phyloP scores from a whole-genome alignment of 1,140 invertebrate species.

The Diachasma alloeum region DNA sequence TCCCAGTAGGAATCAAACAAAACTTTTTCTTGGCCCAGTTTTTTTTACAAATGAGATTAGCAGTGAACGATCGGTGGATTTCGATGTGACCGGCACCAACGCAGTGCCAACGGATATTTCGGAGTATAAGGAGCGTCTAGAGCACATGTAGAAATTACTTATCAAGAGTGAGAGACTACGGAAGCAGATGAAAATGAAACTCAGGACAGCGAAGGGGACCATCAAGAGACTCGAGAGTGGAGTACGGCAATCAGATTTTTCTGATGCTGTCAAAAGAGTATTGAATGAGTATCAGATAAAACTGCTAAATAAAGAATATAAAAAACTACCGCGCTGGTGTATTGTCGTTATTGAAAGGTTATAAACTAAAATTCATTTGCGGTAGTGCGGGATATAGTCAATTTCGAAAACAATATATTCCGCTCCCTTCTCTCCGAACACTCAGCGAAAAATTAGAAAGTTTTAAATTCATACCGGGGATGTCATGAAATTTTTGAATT shows the following conservation, averaged over 20 bases:
- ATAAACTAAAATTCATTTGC: slow-evolving; percentile 32
- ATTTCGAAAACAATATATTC: slow-evolving; percentile 19
- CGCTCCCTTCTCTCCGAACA: slow-evolving; percentile 26
- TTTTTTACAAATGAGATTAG: too few species aligned
- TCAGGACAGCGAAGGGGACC: not conserved
- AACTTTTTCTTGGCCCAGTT: too few species aligned
- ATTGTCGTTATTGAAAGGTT: slow-evolving; percentile 27
- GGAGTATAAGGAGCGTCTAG: too few species aligned
- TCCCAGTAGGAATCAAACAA: too few species aligned
- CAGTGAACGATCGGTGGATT: too few species aligned
- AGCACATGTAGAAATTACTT: too few species aligned
- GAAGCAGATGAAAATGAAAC: not conserved
- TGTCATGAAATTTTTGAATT: slow-evolving; percentile 30
- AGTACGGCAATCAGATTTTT: not conserved
- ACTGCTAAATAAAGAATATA: not conserved
- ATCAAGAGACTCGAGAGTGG: not conserved
- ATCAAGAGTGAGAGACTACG: not conserved
- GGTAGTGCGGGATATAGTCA: slow-evolving; percentile 22
- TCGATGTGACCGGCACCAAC: too few species aligned
- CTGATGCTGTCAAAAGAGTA: not conserved
- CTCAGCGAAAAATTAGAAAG: slow-evolving; percentile 26
- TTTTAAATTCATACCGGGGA: slow-evolving; percentile 20
- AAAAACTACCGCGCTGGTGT: slow-evolving; percentile 19
- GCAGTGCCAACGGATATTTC: too few species aligned
- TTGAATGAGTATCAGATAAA: not conserved